Conservation (phyloP, 2,113 vertebrate species). For the Pelusios castaneus region DNA sequence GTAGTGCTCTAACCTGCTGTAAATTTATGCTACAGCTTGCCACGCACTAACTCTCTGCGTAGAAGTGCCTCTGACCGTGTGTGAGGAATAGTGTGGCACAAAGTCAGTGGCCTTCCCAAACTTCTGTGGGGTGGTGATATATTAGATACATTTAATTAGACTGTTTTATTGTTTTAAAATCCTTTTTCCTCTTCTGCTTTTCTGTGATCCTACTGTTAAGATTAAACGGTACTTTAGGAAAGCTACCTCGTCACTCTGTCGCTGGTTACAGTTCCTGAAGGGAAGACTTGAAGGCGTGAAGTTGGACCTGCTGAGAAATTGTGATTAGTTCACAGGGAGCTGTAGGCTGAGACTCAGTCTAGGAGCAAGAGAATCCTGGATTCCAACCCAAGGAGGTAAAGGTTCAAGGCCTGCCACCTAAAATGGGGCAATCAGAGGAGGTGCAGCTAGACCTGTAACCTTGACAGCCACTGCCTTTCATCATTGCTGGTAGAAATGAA, state of each 20-base stretch:
- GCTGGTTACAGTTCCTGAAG: too few species aligned
- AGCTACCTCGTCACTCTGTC: background rate
- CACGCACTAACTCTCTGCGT: background rate
- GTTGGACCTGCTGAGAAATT: background rate
- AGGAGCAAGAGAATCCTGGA: background rate
- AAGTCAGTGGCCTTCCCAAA: too few species aligned
- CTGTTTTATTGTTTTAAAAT: background rate
- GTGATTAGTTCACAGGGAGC: background rate
- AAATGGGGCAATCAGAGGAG: background rate
- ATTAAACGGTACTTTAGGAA: background rate
- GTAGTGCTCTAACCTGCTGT: too few species aligned
- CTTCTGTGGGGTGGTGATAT: too few species aligned
- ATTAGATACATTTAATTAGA: background rate
- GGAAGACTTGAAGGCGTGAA: background rate
- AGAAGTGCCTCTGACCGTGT: background rate
- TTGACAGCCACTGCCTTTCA: background rate
- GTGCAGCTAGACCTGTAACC: background rate
- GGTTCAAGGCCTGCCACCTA: background rate
- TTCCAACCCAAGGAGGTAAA: background rate
- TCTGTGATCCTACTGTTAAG: background rate
- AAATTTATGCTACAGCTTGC: too few species aligned
- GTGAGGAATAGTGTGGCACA: background rate
- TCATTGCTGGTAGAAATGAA: background rate
- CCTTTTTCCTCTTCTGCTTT: background rate
- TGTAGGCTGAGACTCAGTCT: background rate